Conservation (phyloP, 2,888 invertebrate genomes). For the Mythimna albipuncta region DNA sequence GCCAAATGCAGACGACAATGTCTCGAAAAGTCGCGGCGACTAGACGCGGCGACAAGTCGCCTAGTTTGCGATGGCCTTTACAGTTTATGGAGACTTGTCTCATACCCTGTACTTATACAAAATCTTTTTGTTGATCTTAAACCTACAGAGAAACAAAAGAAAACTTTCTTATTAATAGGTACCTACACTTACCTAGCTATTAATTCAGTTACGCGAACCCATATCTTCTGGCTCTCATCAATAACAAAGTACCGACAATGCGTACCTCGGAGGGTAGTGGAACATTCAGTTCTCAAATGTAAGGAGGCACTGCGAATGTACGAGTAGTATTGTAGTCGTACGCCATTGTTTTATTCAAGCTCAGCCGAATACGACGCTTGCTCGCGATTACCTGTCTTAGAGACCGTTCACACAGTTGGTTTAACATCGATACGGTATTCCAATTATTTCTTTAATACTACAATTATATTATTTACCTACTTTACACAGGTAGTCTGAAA, state of each 20-base stretch:
- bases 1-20: too few relatives aligned
- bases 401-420: not conserved
- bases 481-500: too few relatives aligned
- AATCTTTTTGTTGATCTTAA: too few relatives aligned
- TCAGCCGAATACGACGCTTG: slow-evolving; percentile 3
- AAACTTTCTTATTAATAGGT: not conserved
- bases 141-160: not conserved
- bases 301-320: not conserved
- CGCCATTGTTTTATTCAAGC: slow-evolving; percentile 42
- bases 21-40: too few relatives aligned
- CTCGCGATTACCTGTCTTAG: not conserved
- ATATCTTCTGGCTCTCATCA: not conserved
- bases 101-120: too few relatives aligned
- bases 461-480: too few relatives aligned
- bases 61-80: too few relatives aligned
- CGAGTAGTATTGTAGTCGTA: slow-evolving; percentile 7
- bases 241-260: slow-evolving; percentile 17
- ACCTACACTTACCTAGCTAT: too few relatives aligned
- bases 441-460: too few relatives aligned
- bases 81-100: too few relatives aligned
- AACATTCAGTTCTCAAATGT: not conserved
- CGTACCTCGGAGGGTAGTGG: not conserved
- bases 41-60: too few relatives aligned
- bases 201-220: not conserved
- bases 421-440: not conserved